A percentile compares a stretch with the other conserved stretches of the same genome.
phyloP scores from a whole-genome alignment of 2,888 invertebrate genomes.

The Biston betularia region DNA sequence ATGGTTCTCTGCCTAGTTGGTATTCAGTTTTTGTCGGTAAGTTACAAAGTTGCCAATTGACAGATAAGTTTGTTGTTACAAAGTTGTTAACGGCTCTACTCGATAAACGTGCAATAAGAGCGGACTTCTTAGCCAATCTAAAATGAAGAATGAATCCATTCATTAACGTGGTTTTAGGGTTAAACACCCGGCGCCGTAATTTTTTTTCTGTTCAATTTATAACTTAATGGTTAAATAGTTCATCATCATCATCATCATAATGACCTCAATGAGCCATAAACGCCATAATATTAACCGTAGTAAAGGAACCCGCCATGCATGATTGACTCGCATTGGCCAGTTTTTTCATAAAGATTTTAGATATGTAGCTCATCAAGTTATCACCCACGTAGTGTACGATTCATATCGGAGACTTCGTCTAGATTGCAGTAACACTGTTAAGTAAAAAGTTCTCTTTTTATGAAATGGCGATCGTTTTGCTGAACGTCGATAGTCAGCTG shows the following conservation, averaged over 20 bases:
- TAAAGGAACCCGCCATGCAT: too few species aligned
- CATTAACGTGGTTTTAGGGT: not conserved
- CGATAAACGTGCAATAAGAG: constrained; percentile 16
- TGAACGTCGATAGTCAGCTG: constrained; percentile 36
- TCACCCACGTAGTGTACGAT: not conserved
- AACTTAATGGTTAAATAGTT: too few species aligned
- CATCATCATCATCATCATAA: too few species aligned
- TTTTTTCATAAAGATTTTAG: not conserved
- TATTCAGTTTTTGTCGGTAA: constrained; percentile 79
- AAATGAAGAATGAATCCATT: not conserved
- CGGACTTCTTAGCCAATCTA: not conserved
- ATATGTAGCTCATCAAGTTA: not conserved
- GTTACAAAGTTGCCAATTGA: constrained; percentile 31
- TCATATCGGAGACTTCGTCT: constrained; percentile 2
- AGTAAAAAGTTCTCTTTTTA: constrained; percentile 25
- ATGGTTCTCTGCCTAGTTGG: constrained; percentile 82
- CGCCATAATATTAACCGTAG: too few species aligned
- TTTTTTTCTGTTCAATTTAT: too few species aligned
- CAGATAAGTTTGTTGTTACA: constrained; percentile 20
- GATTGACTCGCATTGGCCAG: too few species aligned
- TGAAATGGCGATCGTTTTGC: constrained; percentile 18
- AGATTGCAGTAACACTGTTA: constrained; percentile 15
- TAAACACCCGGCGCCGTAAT: too few species aligned
- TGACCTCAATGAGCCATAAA: too few species aligned
- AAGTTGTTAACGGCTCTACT: constrained; percentile 18